phyloP scores from a whole-genome alignment of 2,888 invertebrate species.

The Himalopsyche tibetana region DNA sequence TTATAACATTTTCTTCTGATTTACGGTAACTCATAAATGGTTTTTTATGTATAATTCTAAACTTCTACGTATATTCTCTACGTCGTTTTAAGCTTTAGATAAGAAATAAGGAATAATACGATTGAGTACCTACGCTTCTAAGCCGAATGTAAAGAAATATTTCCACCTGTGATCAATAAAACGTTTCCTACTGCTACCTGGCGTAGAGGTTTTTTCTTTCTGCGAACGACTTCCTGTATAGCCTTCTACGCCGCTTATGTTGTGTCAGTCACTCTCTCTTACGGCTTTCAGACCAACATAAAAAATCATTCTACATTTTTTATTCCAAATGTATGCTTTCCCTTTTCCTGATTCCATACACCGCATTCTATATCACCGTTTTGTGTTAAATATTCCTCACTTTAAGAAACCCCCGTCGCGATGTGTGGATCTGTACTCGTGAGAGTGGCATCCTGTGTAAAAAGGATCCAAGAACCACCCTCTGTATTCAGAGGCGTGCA shows the following conservation, averaged over 20 bases:
- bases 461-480: neutral
- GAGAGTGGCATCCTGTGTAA: conserved; percentile 31
- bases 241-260: conserved; percentile 12
- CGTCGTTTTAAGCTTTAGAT: too few relatives aligned
- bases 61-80: too few relatives aligned
- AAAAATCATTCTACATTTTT: conserved; percentile 20
- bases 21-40: too few relatives aligned
- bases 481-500: neutral
- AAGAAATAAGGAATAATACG: too few relatives aligned
- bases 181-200: neutral
- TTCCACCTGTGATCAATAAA: conserved; percentile 13
- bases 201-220: neutral
- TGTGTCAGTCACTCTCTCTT: conserved; percentile 13
- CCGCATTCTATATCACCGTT: conserved; percentile 26
- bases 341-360: conserved; percentile 26
- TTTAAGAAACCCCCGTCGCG: conserved; percentile 34
- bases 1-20: too few relatives aligned
- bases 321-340: conserved; percentile 31
- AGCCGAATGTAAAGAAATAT: neutral
- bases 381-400: conserved; percentile 26
- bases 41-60: too few relatives aligned
- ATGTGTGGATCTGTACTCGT: neutral
- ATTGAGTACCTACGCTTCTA: too few relatives aligned
- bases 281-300: neutral
- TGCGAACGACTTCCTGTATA: neutral